Percentiles rank a stretch among this genome's conserved stretches.
These are phyloP conservation scores for Fabriciana adippe DNA, from an alignment of 2,888 invertebrate species.

Conservation along the genomic window DNA sequence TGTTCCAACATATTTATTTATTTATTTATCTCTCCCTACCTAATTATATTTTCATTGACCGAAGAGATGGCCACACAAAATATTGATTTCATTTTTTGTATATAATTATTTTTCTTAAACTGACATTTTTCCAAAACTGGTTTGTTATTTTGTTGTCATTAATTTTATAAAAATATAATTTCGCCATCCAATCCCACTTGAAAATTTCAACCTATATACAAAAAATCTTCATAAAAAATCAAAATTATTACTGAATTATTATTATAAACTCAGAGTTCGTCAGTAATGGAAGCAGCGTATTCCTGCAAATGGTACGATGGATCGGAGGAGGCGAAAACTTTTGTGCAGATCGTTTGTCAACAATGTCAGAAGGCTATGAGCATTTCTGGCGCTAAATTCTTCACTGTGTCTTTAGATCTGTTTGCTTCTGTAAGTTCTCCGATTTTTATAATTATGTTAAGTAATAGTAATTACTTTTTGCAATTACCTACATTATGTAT, in stretches of 20 bases:
- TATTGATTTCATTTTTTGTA: too few species aligned
- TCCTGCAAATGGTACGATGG: conserved; percentile 96
- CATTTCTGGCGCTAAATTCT: conserved; percentile 94
- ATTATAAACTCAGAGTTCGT: conserved; percentile 86
- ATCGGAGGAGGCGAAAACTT: conserved; percentile 94
- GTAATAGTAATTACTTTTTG: too few species aligned
- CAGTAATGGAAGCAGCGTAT: conserved; percentile 95
- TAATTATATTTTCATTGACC: too few species aligned
- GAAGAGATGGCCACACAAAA: too few species aligned
- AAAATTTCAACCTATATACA: too few species aligned
- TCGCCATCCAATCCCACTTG: too few species aligned
- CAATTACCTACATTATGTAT: too few species aligned
- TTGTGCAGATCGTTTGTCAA: conserved; percentile 94
- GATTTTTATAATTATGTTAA: neutral
- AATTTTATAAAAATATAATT: neutral
- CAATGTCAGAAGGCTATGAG: conserved; percentile 95
- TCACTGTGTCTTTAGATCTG: conserved; percentile 92
- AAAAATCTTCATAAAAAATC: too few species aligned
- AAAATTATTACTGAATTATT: neutral
- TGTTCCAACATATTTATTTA: too few species aligned
- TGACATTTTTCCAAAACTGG: too few species aligned
- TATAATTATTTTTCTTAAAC: too few species aligned
- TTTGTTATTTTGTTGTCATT: neutral
- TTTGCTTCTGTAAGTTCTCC: conserved; percentile 89
- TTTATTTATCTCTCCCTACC: too few species aligned